Conservation (phyloP, 2,888 invertebrate genomes). For the Agriotes lineatus region DNA sequence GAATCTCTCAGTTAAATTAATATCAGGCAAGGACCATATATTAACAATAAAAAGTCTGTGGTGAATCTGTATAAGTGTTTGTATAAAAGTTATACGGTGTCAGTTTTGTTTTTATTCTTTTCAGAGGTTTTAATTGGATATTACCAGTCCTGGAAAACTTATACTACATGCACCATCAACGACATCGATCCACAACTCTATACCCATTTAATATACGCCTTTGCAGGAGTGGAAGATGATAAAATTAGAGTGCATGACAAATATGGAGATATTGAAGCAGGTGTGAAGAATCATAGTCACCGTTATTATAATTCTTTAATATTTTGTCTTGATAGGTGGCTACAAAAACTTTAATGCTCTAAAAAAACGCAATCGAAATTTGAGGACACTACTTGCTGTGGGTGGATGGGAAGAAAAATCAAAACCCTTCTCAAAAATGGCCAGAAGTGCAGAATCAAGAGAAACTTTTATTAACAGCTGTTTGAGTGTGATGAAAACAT, state of each 20-base stretch:
- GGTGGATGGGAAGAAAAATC: conserved; percentile 68
- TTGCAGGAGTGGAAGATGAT: conserved; percentile 66
- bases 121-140: not conserved
- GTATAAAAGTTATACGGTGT: no score
- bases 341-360: conserved; percentile 62
- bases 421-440: no score
- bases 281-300: not conserved
- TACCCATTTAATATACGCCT: conserved; percentile 69
- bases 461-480: conserved; percentile 66
- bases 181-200: no score
- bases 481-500: conserved; percentile 67
- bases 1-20: no score
- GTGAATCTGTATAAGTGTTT: no score
- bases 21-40: no score
- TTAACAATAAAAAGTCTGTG: no score
- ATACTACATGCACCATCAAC: conserved; percentile 36
- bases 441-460: no score
- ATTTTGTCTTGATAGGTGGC: conserved; percentile 31
- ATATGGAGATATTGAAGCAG: conserved; percentile 9
- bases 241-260: not conserved
- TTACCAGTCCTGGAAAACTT: conserved; percentile 4
- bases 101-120: no score
- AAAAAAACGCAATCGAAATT: conserved; percentile 62
- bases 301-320: not conserved
- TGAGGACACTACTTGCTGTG: conserved; percentile 66